A percentile compares a stretch with the other conserved stretches of the same genome.
Conservation (phyloP, 2,113 vertebrate species). For the Cyphomyrus plagiostoma region DNA sequence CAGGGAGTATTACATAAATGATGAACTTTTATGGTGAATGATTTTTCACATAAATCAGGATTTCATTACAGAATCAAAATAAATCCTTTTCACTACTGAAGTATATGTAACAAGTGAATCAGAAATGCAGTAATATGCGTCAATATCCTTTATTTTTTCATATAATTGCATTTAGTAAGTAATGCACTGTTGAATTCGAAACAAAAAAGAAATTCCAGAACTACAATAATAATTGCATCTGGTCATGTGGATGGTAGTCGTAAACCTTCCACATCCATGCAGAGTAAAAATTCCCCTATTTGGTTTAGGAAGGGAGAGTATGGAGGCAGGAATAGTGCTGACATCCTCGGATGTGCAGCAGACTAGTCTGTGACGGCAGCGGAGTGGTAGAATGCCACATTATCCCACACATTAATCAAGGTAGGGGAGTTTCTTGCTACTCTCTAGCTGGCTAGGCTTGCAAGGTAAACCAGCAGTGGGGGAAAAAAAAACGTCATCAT, state of each 20-base stretch:
- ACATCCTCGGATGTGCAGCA: not conserved
- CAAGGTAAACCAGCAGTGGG: no score
- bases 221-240: not conserved
- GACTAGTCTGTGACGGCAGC: not conserved
- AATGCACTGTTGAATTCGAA: not conserved
- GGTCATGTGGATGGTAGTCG: not conserved
- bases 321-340: not conserved
- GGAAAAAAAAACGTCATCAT: not conserved
- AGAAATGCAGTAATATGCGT: not conserved
- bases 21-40: not conserved
- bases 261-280: not conserved
- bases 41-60: not conserved
- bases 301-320: not conserved
- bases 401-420: no score
- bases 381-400: no score
- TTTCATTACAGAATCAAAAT: not conserved
- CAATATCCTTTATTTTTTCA: not conserved
- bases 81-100: not conserved
- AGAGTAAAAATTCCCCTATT: not conserved
- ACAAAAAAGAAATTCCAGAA: not conserved
- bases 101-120: not conserved
- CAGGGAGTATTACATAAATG: not conserved
- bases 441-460: no score
- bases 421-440: no score
- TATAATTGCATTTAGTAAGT: not conserved